These are phyloP conservation scores for Keiferia lycopersicella DNA, from an alignment of 2,888 invertebrate species.

Conservation along the genomic window DNA sequence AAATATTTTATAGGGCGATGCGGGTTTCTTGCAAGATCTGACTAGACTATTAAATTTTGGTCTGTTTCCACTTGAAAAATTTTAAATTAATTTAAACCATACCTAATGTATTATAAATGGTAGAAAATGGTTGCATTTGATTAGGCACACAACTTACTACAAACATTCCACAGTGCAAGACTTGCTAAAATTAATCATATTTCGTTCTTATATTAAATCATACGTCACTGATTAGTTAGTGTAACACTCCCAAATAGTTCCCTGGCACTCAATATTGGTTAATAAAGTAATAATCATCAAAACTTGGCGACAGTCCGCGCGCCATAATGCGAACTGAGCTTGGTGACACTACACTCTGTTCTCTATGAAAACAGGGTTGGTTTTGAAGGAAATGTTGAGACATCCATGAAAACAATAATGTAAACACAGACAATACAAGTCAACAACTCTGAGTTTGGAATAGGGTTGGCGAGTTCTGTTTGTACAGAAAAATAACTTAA, in stretches of 20 bases:
- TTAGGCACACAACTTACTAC: too few species aligned
- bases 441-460: not conserved
- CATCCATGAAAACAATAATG: not conserved
- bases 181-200: too few species aligned
- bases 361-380: conserved; percentile 11
- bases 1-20: too few species aligned
- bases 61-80: too few species aligned
- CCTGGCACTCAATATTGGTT: conserved; percentile 76
- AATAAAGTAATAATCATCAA: conserved; percentile 80
- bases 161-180: too few species aligned
- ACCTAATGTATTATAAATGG: too few species aligned
- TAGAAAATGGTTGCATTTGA: too few species aligned
- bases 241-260: conserved; percentile 40
- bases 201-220: too few species aligned
- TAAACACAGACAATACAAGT: not conserved
- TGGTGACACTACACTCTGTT: conserved; percentile 35
- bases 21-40: too few species aligned
- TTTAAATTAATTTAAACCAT: too few species aligned
- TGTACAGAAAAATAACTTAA: not conserved
- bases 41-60: too few species aligned
- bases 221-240: conserved; percentile 33
- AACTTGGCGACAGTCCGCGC: conserved; percentile 63
- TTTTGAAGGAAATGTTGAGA: not conserved
- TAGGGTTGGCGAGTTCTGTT: not conserved
- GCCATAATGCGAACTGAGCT: conserved; percentile 55